Base-by-base conservation (phyloP, 30 jellyfish, hydroid and myxozoan genomes). In the Aurelia sp. region DNA sequence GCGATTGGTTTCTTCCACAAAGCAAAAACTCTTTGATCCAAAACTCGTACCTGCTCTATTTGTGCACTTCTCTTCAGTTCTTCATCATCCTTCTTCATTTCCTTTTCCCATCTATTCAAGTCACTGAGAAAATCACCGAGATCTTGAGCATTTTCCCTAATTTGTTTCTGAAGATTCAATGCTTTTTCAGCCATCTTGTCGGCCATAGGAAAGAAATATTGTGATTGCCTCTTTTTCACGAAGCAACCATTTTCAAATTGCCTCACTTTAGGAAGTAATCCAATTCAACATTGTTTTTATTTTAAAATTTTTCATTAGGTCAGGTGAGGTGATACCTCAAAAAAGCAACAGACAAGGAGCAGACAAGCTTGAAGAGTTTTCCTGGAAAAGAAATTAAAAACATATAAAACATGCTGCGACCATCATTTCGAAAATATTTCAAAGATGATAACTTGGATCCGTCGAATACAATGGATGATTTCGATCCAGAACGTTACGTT, bases 31-130 rank as follows among this genome's bases (percentile, higher is more conserved):
- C n/a, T n/a, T n/a, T n/a, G n/a, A n/a, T n/a, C n/a, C n/a, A n/a
- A n/a, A n/a, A n/a, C n/a, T 24, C 57, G 60, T 53, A 69, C 82
- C 91, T 92, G 74, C 22, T 92, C 94, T 9, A 92, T 73, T 57
- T 91, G 70, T 30, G 88, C 76, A 3, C 88, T 22, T 62, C 53
- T 81, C 75, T 88, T 93, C 53, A 93, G 76, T 21, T 94, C 91
- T 52, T 85, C 91, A 67, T 95, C 97, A 33, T 90, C 89, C 62
- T 83, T 90, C 81, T 84, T 94, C 12, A 95, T 82, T 18, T 90
- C 92, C 18, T 68, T 85, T 80, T 89, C 97, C 99, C 99, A 95
- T 70, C 79, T 94, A 21, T 73, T 89, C 67, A 95, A 72, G 74
- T 90, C 99, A 47, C 86, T 68, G 41, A 95, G 70, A 59, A 81